Evolutionary conservation across 2,797 vertebrate genomes (phyloP), one percentile per base, ranked within the genome.

Genomic region (Cheirogaleus major): DNA sequence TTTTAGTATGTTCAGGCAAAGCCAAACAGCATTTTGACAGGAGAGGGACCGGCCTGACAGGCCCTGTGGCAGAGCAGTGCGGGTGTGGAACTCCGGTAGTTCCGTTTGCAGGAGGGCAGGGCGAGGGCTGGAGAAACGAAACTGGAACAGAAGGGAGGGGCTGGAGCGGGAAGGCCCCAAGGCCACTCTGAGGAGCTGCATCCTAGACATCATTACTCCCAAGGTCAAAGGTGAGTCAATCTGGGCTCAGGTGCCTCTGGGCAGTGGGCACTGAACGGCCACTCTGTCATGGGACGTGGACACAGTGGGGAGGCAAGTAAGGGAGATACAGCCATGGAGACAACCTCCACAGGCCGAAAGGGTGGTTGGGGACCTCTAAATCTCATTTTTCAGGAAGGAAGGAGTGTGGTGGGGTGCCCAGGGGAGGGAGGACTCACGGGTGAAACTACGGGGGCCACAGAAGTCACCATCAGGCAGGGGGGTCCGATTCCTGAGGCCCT

Each of bases 401-500:
- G 32, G 35, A 38, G 38, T 30, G 61, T 15, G n/a, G 38, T 11
- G 15, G 0, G 5, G 25, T 17, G 23, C 72, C 80, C 30, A 7
- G 76, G 9, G 57, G 72, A 78, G 22, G 4, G 52, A 72, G 91
- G 89, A 99, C 99, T 99, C 98, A 99, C 99, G 99, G 97, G 98
- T 99, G 88, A 99, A 99, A 97, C 98, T 97, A 14, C 94, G 98
- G 98, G 97, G 65, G n/a, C 80, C 30, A 99, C 99, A 69, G 99
- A 48, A 8, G 55, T 96, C 80, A 0, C 2, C 86, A 30, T 38
- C 82, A 99, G 96, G 99, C 99, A 97, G 99, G 98, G 94, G 98
- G 98, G 86, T 98, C 98, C 97, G 99, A 99, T 4, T 99, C 99
- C 27, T 99, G 96, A 99, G 99, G 98, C 98, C 99, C 97, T 99